Percentiles rank a stretch among this genome's conserved stretches.
These are phyloP conservation scores for Catocala sponsa DNA, from an alignment of 2,888 invertebrate species.

Conservation along the genomic window DNA sequence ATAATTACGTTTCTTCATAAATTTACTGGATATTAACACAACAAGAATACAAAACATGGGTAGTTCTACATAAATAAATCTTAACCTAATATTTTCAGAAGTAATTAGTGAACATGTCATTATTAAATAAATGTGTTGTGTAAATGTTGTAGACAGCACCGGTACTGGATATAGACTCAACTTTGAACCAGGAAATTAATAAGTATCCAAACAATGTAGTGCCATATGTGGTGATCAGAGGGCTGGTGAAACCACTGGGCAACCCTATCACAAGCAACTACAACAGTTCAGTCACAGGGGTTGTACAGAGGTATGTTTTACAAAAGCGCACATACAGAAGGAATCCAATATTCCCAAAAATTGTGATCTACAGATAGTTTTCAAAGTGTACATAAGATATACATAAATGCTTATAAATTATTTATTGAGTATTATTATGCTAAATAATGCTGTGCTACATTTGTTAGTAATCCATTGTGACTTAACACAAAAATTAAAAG, in stretches of 20 bases:
- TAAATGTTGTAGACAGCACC: conserved; percentile 89
- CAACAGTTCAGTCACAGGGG: conserved; percentile 92
- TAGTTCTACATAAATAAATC: background rate
- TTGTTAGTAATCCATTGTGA: no score
- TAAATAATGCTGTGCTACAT: no score
- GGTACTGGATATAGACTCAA: conserved; percentile 90
- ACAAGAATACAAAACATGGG: no score
- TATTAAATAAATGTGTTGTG: background rate
- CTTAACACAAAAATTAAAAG: no score
- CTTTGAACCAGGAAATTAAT: conserved; percentile 89
- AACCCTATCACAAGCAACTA: conserved; percentile 92
- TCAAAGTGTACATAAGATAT: no score
- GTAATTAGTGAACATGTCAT: background rate
- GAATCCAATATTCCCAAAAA: no score
- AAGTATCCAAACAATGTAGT: conserved; percentile 90
- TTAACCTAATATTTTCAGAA: background rate
- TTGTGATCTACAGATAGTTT: no score
- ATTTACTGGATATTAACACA: no score
- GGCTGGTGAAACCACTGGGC: conserved; percentile 92
- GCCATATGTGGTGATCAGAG: conserved; percentile 92
- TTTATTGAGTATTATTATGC: no score
- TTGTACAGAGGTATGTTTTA: conserved; percentile 89
- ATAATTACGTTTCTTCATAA: no score
- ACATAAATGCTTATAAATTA: no score
- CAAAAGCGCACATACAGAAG: no score